Conservation (phyloP, 1,140 invertebrate genomes). For the Rhizoglyphus robini region DNA sequence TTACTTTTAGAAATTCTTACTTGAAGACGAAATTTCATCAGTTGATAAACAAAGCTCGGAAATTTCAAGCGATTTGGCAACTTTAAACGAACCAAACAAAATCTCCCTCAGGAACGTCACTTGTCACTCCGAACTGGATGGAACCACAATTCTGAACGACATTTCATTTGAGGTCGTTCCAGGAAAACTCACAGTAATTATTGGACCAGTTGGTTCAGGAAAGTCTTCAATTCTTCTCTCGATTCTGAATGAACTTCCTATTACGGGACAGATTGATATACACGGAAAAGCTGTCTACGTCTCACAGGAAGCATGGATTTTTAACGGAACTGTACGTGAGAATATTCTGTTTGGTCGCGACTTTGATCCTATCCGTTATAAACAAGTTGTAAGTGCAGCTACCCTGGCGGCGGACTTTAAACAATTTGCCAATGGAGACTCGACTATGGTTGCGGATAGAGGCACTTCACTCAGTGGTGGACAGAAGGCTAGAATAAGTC, state of each 20-base stretch:
- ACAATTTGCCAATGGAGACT: constrained; percentile 40
- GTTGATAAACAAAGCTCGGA: too few species aligned
- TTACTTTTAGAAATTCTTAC: constrained; percentile 63
- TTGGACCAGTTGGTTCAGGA: too few species aligned
- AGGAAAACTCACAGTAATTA: constrained; percentile 19
- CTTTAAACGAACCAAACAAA: too few species aligned
- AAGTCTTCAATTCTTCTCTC: constrained; percentile 23
- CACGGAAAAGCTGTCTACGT: constrained; percentile 31
- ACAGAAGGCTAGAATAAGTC: too few species aligned
- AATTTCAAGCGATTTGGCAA: constrained; percentile 55
- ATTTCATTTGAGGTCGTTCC: constrained; percentile 28
- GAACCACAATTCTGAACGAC: constrained; percentile 40
- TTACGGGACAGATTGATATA: too few species aligned
- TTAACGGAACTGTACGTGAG: too few species aligned
- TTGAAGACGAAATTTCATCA: constrained; percentile 47
- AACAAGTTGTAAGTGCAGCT: constrained; percentile 49
- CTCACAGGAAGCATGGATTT: too few species aligned
- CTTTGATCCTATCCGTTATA: constrained; percentile 54
- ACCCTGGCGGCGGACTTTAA: constrained; percentile 61
- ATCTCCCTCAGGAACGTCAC: constrained; percentile 23
- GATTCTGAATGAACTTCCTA: constrained; percentile 18
- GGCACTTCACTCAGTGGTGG: constrained; percentile 86
- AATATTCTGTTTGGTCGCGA: constrained; percentile 62
- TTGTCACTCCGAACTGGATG: constrained; percentile 49
- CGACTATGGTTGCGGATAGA: constrained; percentile 29